Conservation (phyloP, 2,113 vertebrate genomes). For the Istiophorus platypterus region DNA sequence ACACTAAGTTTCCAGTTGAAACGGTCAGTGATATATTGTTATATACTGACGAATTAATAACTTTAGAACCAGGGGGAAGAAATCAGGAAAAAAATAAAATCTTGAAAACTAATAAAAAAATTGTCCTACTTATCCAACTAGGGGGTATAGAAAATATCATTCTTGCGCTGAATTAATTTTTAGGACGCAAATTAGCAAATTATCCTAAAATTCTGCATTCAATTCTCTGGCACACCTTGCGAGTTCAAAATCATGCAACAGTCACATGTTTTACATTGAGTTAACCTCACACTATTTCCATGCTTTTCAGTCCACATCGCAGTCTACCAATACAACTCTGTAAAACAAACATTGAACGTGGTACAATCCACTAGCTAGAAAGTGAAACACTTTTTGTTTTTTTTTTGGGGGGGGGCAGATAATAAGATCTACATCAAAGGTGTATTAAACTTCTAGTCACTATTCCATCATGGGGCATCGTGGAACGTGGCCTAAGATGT, state of each 20-base stretch:
- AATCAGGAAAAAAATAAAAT: slow-evolving; percentile 4
- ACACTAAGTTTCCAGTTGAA: slow-evolving; percentile 80
- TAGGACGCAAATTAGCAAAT: slow-evolving; percentile 19
- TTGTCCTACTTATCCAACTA: slow-evolving; percentile 43
- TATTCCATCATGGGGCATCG: slow-evolving; percentile 41
- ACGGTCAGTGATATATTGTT: slow-evolving; percentile 66
- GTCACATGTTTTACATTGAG: slow-evolving; percentile 68
- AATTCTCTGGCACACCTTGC: slow-evolving; percentile 63
- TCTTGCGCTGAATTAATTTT: slow-evolving; percentile 22
- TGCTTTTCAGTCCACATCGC: slow-evolving; percentile 75
- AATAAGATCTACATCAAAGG: slow-evolving; percentile 48
- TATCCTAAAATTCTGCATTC: slow-evolving; percentile 17
- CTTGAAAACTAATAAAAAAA: slow-evolving; percentile 25
- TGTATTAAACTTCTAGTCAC: slow-evolving; percentile 52
- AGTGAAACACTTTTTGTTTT: slow-evolving; percentile 58
- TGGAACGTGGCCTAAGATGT: slow-evolving; percentile 55
- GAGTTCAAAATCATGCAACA: slow-evolving; percentile 80
- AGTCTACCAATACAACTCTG: slow-evolving; percentile 59
- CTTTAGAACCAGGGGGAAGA: slow-evolving; percentile 51
- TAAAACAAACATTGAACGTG: slow-evolving; percentile 62
- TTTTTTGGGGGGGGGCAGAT: slow-evolving; percentile 31
- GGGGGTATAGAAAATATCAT: not conserved
- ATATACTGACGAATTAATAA: slow-evolving; percentile 49
- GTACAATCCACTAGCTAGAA: slow-evolving; percentile 68
- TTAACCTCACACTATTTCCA: slow-evolving; percentile 71